These are phyloP conservation scores for Cichlasoma orientale DNA, from an alignment of 2,797 vertebrate genomes.

Conservation along the genomic window DNA sequence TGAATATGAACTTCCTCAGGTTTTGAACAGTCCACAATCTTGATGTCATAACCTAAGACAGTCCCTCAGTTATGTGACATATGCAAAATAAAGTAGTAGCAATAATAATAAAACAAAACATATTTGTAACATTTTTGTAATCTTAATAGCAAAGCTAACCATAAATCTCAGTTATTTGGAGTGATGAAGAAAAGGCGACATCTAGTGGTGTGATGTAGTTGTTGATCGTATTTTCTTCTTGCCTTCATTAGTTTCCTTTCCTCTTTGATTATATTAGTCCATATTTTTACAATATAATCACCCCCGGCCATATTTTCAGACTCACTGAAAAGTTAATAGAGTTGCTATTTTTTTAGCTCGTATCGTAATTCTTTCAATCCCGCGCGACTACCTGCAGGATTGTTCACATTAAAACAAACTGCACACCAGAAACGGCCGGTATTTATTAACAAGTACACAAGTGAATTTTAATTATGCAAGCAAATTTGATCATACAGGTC, in stretches of 20 bases:
- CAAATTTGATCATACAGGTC: slow-evolving; percentile 98
- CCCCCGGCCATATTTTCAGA: neutral
- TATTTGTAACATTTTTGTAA: too few relatives aligned
- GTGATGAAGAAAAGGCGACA: slow-evolving; percentile 25
- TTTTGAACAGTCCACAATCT: too few relatives aligned
- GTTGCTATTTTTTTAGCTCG: neutral
- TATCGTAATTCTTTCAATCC: neutral
- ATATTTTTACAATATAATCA: neutral
- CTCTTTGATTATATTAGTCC: neutral
- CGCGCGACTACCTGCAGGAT: neutral
- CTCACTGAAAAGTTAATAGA: neutral
- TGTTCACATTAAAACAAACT: slow-evolving; percentile 19
- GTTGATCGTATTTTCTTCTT: neutral
- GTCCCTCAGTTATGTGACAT: too few relatives aligned
- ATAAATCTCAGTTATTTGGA: neutral
- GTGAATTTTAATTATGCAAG: slow-evolving; percentile 98
- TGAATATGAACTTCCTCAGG: too few relatives aligned
- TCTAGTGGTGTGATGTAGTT: slow-evolving; percentile 32
- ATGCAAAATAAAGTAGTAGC: too few relatives aligned
- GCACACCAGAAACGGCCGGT: slow-evolving; percentile 26
- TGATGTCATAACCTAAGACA: too few relatives aligned
- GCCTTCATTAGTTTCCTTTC: neutral
- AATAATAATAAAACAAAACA: too few relatives aligned
- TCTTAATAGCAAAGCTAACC: too few relatives aligned
- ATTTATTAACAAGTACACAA: slow-evolving; percentile 94